Base-by-base conservation (phyloP, 2,113 vertebrate genomes). In the Calyptommatus sinebrachiatus region DNA sequence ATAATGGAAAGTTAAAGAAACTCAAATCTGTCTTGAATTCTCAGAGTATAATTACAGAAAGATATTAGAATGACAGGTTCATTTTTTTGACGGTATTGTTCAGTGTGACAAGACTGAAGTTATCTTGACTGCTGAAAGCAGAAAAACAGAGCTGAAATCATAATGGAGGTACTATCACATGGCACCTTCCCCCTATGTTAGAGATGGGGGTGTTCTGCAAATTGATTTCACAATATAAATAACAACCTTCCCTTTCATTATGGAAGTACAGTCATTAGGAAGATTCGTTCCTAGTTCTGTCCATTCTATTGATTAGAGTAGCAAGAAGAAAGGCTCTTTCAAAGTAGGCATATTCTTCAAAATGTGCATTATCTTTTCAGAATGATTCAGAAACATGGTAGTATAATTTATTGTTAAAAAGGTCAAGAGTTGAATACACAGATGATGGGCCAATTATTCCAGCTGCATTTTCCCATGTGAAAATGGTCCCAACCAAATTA, bases 81-180 rank as follows among this genome's bases (percentile, higher is more conserved):
- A 81, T 76, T 90, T 90, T n/a, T 81, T 86, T 85, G 85, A 90
- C 75, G 77, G 87, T 88, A 93, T 91, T 92, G 87, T 90, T 92
- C 84, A 85, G 78, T 82, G 76, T 89, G 82, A 94, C 84, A 91
- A 91, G 78, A 74, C 73, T 92, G 86, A 87, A 90, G 85, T 88
- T 88, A 88, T 89, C 89, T 87, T 80, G 82, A 86, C 85, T 85
- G 69, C 82, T 1, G n/a, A 89, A 91, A 91, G 79, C 79, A 88
- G 83, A 91, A 92, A 91, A 88, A 86, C 72, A 87, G 79, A 91
- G 90, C 82, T 78, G 86, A 84, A 84, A 89, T 89, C 80, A 88
- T 87, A 88, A 91, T 89, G 88, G 83, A 91, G 88, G 89, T 92
- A 70, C 88, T 87, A 90, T 89, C 78, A 87, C 90, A 91, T 87